Evolutionary conservation across 2,113 vertebrate species (phyloP).

Genomic region (Sceloporus tristichus): DNA sequence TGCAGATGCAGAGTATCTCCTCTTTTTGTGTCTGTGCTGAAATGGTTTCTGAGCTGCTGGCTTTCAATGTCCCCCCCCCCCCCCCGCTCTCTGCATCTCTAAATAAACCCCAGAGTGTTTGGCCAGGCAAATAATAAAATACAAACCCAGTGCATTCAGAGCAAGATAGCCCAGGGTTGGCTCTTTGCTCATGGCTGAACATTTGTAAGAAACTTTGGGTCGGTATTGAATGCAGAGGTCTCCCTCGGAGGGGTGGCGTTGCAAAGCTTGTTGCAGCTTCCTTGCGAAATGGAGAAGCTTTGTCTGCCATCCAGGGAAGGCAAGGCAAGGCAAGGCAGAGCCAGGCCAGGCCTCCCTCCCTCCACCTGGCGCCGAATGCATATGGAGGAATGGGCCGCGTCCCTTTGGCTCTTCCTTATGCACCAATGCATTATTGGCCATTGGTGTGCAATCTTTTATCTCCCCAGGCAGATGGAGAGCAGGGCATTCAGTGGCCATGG

Average conservation of each 20-base stretch:
- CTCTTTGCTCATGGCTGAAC: background rate
- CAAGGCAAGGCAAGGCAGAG: no score
- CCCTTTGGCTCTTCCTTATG: conserved; percentile 20
- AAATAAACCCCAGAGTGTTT: background rate
- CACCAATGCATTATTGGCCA: conserved; percentile 36
- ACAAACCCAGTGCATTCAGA: fast-evolving
- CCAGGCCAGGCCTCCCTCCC: conserved; percentile 22
- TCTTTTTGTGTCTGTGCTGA: no score
- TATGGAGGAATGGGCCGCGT: background rate
- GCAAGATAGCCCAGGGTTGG: background rate
- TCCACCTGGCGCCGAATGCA: conserved; percentile 19
- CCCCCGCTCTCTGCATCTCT: background rate
- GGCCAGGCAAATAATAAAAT: background rate
- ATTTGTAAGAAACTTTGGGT: background rate
- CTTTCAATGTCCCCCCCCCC: background rate
- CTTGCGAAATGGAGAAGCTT: background rate
- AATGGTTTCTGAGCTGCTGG: background rate
- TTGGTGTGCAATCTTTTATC: conserved; percentile 35
- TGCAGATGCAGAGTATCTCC: no score
- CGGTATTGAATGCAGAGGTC: background rate
- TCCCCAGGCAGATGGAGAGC: conserved; percentile 46
- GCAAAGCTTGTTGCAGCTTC: conserved; percentile 9
- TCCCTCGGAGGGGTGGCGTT: background rate
- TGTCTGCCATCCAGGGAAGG: background rate
- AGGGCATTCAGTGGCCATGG: conserved; percentile 31